A percentile compares a stretch with the other conserved stretches of the same genome.
These are phyloP conservation scores for Hypselothyrea guttata DNA, from an alignment of 2,888 invertebrate species.

Conservation along the genomic window DNA sequence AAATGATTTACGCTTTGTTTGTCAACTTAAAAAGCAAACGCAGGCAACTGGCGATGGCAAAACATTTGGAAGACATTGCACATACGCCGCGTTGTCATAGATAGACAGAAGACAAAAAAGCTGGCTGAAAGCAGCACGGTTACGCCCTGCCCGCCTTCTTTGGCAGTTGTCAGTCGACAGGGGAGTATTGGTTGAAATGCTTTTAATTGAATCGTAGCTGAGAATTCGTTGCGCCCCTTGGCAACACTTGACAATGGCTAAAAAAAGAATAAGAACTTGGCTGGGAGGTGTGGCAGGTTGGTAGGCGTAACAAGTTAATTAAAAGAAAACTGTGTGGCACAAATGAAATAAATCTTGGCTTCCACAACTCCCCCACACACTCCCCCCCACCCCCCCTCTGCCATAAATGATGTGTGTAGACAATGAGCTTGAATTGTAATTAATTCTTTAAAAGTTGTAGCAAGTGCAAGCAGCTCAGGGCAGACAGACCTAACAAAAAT, in stretches of 20 bases:
- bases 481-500: no score
- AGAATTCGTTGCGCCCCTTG: conserved; percentile 44
- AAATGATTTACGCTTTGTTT: conserved; percentile 78
- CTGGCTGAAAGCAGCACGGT: conserved; percentile 30
- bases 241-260: conserved; percentile 69
- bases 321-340: conserved; percentile 73
- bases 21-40: conserved; percentile 75
- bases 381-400: no score
- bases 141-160: conserved; percentile 17
- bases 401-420: conserved; percentile 35
- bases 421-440: conserved; percentile 68
- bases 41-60: conserved; percentile 44
- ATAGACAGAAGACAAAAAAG: conserved; percentile 38
- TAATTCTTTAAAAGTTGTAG: conserved; percentile 40
- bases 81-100: conserved; percentile 71
- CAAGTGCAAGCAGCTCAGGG: no score
- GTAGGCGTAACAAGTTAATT: conserved; percentile 66
- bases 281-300: neutral
- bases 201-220: conserved; percentile 67
- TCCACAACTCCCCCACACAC: conserved; percentile 2
- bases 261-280: conserved; percentile 20
- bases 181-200: conserved; percentile 47
- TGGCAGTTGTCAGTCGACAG: conserved; percentile 13
- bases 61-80: conserved; percentile 55
- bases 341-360: conserved; percentile 70